phyloP scores from a whole-genome alignment of 2,113 vertebrate genomes.

The Dromas ardeola region DNA sequence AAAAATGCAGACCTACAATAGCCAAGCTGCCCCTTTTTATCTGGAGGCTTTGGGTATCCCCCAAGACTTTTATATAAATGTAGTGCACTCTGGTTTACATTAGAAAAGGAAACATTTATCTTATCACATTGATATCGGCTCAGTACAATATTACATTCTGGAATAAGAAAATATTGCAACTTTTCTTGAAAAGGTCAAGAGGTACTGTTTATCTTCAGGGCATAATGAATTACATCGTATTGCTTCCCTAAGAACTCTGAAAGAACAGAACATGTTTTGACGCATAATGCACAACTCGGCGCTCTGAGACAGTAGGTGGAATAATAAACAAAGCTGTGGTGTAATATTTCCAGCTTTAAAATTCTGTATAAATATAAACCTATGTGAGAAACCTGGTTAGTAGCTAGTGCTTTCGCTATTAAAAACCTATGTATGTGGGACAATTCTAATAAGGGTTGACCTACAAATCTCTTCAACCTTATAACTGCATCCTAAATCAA shows the following conservation, averaged over 20 bases:
- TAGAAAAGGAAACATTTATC: conserved; percentile 72
- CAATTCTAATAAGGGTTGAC: background rate
- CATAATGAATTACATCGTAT: conserved; percentile 59
- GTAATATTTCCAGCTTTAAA: conserved; percentile 9
- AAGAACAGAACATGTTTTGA: conserved; percentile 47
- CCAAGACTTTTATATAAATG: conserved; percentile 69
- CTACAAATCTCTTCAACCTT: background rate
- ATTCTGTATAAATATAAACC: background rate
- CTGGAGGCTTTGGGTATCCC: conserved; percentile 59
- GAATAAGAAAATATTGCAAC: conserved; percentile 71
- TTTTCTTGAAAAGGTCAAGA: conserved; percentile 71
- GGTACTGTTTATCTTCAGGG: conserved; percentile 65
- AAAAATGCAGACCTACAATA: conserved; percentile 34
- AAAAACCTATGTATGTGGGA: background rate
- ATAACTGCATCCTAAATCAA: background rate
- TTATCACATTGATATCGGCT: conserved; percentile 65
- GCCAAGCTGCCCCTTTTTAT: conserved; percentile 56
- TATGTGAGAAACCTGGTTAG: background rate
- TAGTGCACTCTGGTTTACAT: conserved; percentile 62
- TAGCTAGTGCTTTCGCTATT: background rate
- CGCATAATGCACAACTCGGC: background rate
- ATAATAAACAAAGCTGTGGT: conserved; percentile 32
- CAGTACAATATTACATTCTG: conserved; percentile 68
- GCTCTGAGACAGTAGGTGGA: background rate
- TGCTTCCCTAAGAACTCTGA: conserved; percentile 25